Conservation (phyloP, 37 sponge, comb jelly and placozoan genomes). For the Spongilla lacustris region DNA sequence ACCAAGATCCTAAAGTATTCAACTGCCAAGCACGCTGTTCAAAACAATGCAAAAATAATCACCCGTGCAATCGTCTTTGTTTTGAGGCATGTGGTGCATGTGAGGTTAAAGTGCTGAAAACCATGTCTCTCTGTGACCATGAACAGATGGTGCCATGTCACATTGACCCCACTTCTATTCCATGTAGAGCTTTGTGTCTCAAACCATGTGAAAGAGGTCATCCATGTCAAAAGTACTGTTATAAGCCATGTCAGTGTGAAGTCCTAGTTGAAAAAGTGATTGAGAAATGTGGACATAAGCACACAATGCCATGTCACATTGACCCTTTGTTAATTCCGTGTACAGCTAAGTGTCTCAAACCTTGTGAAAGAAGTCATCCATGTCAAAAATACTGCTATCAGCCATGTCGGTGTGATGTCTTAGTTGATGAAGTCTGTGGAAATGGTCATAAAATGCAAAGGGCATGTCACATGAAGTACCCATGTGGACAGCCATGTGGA, state of each 20-base stretch:
- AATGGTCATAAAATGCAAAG: slow-evolving; percentile 65
- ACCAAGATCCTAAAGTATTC: slow-evolving; percentile 21
- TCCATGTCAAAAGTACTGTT: slow-evolving; percentile 3
- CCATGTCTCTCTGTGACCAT: slow-evolving; percentile 55
- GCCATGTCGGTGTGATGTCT: slow-evolving; percentile 34
- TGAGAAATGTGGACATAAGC: slow-evolving; percentile 29
- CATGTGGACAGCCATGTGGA: slow-evolving; percentile 33
- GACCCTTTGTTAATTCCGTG: too few species aligned
- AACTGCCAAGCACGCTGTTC: slow-evolving; percentile 39
- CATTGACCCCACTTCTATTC: background rate
- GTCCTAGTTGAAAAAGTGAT: slow-evolving; percentile 21
- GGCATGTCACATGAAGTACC: slow-evolving; percentile 13
- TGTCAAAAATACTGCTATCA: slow-evolving; percentile 34
- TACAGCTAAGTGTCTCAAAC: slow-evolving; percentile 39
- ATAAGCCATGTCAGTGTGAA: background rate
- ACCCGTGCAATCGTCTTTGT: slow-evolving; percentile 26
- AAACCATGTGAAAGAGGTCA: slow-evolving; percentile 24
- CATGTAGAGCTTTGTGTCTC: background rate
- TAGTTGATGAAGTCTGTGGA: slow-evolving; percentile 13
- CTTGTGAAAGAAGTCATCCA: slow-evolving; percentile 53
- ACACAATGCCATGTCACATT: slow-evolving; percentile 6
- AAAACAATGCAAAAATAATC: slow-evolving; percentile 44
- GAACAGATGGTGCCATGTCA: slow-evolving; percentile 8
- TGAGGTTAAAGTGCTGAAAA: slow-evolving; percentile 10
- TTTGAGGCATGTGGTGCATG: slow-evolving; percentile 30